Evolutionary conservation across 2,797 vertebrate species (phyloP).

Genomic region (Phylloscopus collybita): DNA sequence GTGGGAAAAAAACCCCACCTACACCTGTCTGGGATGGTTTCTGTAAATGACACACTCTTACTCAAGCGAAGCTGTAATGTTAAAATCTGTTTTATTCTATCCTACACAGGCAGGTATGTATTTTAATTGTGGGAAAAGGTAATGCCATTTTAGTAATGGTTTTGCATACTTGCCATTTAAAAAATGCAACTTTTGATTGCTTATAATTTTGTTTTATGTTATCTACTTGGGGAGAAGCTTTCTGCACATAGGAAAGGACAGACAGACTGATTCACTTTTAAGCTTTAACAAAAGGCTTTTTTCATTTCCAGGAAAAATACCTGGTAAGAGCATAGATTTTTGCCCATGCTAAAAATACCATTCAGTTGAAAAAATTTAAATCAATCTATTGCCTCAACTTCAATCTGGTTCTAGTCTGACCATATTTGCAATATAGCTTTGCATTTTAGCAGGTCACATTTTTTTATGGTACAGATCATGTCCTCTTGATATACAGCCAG

Average conservation of each 20-base stretch:
- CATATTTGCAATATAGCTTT: background rate
- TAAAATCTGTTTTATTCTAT: background rate
- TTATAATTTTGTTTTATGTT: background rate
- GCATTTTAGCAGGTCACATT: background rate
- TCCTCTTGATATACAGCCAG: background rate
- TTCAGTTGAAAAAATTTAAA: background rate
- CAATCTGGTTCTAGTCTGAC: background rate
- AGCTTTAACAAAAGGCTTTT: background rate
- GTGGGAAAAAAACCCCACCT: background rate
- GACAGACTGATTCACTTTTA: background rate
- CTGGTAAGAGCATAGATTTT: background rate
- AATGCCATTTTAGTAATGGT: background rate
- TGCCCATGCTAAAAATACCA: background rate
- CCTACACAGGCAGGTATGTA: background rate
- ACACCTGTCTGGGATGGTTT: background rate
- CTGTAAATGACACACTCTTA: background rate
- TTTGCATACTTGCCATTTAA: background rate
- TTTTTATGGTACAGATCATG: background rate
- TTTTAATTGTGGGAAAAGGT: background rate
- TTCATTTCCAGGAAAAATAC: background rate
- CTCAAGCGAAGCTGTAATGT: background rate
- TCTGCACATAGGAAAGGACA: background rate
- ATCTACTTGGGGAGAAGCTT: background rate
- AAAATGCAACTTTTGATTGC: background rate
- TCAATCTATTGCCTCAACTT: background rate